Conservation (phyloP, 2,113 vertebrate species). For the Phyllopteryx taeniolatus region DNA sequence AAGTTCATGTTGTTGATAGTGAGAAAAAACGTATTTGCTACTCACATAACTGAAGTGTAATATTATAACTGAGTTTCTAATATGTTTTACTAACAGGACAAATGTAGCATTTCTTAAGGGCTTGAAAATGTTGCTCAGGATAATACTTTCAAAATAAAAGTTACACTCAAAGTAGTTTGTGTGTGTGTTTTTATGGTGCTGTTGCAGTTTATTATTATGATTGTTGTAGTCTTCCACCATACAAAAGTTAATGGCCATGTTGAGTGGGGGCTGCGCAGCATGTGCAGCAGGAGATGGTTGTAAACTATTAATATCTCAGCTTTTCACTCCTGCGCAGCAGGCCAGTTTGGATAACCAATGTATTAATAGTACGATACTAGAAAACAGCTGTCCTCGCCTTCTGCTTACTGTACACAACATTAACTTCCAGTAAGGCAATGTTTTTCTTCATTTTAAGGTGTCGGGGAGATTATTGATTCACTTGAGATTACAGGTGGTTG, state of each 20-base stretch:
- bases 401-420: background rate
- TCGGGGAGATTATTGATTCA: background rate
- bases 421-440: background rate
- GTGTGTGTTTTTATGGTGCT: background rate
- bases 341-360: background rate
- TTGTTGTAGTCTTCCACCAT: background rate
- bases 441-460: background rate
- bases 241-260: background rate
- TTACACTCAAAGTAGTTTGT: constrained; percentile 13
- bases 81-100: constrained; percentile 45
- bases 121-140: constrained; percentile 36
- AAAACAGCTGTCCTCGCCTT: background rate
- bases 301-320: constrained; percentile 44
- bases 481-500: background rate
- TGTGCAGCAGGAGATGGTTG: constrained; percentile 26
- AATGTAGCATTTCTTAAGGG: constrained; percentile 14
- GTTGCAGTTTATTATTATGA: background rate
- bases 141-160: constrained; percentile 48
- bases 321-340: background rate
- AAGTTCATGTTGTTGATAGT: background rate
- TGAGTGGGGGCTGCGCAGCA: constrained; percentile 2
- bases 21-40: constrained; percentile 20
- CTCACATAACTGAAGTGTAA: constrained; percentile 27
- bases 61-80: constrained; percentile 12
- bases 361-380: constrained; percentile 13